Evolutionary conservation across 2,888 invertebrate species (phyloP).

Genomic region (Oligia latruncula): DNA sequence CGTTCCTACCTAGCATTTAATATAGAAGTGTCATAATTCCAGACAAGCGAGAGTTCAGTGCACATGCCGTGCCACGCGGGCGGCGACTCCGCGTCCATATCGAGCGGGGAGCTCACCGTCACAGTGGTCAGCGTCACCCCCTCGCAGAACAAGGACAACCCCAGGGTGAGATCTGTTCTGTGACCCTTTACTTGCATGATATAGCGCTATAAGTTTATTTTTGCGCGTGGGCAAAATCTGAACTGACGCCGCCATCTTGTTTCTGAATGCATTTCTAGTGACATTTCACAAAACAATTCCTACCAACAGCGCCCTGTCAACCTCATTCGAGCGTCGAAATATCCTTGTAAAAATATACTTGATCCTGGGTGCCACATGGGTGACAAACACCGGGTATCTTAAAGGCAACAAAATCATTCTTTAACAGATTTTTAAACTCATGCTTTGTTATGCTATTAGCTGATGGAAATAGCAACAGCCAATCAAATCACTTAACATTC

Average conservation of each 20-base stretch:
- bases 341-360: neutral
- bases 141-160: conserved; percentile 60
- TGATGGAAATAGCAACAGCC: too few relatives aligned
- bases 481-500: too few relatives aligned
- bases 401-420: too few relatives aligned
- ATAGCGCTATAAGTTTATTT: neutral
- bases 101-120: conserved; percentile 75
- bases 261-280: neutral
- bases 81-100: conserved; percentile 76
- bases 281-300: neutral
- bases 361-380: too few relatives aligned
- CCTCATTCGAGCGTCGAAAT: neutral
- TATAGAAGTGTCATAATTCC: conserved; percentile 50
- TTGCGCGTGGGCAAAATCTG: neutral
- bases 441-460: too few relatives aligned
- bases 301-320: neutral
- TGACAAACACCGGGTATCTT: too few relatives aligned
- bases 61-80: conserved; percentile 71
- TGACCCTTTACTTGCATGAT: neutral
- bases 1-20: conserved; percentile 26
- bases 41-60: conserved; percentile 78
- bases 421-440: too few relatives aligned
- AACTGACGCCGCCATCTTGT: neutral
- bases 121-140: conserved; percentile 65
- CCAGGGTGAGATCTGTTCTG: conserved; percentile 62